Evolutionary conservation across 2,797 vertebrate species (phyloP), one percentile per base, ranked within the genome.

Genomic region (Euphonia xanthogaster): DNA sequence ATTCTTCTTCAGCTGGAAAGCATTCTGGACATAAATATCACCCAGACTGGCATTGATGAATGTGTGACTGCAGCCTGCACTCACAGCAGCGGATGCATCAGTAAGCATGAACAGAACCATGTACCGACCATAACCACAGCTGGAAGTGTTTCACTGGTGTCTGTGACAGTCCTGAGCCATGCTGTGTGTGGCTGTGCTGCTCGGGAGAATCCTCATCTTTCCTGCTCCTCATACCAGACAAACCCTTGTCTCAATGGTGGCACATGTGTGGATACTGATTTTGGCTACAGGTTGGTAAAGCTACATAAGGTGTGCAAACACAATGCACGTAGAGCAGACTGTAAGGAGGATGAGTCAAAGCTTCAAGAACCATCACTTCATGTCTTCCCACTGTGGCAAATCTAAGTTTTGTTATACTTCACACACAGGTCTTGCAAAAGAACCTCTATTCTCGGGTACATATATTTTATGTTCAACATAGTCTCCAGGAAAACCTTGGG

Each of bases 191-290:
- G 98, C 91, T 99, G 99, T 71, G 79, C 96, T 11, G 98, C 98
- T 51, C 97, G 98, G 28, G 98, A 99, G 83, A 95, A 55, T 9
- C 50, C 93, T 63, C 98, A 97, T 89, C 97, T 98, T 65, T 95
- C 98, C 82, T 99, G 99, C 94, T 98, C 98, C 57, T 97, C 98
- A 2, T 98, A 99, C 96, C 80, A 96, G 45, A 51, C 54, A 75
- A 98, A 96, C 96, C 99, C 99, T 45, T 99, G 99, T 71, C 97
- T 99, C 75, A 99, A 99, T 4, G 98, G 98, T 40, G 99, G 99
- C 65, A 97, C 97, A 7, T 99, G 99, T 53, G 42, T 97, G 86
- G 98, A 99, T 44, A 98, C 98, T 10, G 98, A 98, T 1, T 96
- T 99, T 63, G 99, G 99, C 86, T 99, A 98, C 98, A 98, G 98